A percentile compares a stretch with the other conserved stretches of the same genome.
Conservation (phyloP, 2,888 invertebrate species). For the Sarcophaga variegata region DNA sequence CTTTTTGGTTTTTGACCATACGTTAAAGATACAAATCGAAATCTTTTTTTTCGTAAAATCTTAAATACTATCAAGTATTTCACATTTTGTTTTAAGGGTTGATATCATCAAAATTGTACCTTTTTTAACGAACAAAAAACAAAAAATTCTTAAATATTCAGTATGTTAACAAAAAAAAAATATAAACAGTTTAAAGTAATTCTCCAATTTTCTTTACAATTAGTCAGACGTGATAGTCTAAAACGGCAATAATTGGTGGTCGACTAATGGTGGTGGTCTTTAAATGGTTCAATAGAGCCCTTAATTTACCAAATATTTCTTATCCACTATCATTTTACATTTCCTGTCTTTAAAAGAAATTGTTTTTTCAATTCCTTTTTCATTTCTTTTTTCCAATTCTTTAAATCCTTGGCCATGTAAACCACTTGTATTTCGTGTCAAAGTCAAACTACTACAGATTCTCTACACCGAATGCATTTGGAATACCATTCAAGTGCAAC, state of each 20-base stretch:
- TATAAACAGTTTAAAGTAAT: conserved; percentile 37
- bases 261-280: conserved; percentile 51
- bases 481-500: conserved; percentile 69
- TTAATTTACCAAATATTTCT: conserved; percentile 14
- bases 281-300: conserved; percentile 53
- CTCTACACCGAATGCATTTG: conserved; percentile 4
- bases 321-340: conserved; percentile 61
- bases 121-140: neutral
- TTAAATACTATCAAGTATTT: too few relatives aligned
- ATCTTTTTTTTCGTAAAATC: too few relatives aligned
- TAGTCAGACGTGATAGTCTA: conserved; percentile 41
- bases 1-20: too few relatives aligned
- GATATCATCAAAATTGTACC: neutral
- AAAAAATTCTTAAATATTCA: too few relatives aligned
- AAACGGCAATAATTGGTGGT: conserved; percentile 25
- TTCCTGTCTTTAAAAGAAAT: conserved; percentile 56
- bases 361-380: neutral
- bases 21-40: too few relatives aligned
- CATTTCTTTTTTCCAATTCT: neutral
- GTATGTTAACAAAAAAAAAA: neutral
- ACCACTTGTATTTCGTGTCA: conserved; percentile 26
- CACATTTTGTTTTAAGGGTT: too few relatives aligned
- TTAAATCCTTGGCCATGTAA: conserved; percentile 32
- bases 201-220: conserved; percentile 55
- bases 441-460: conserved; percentile 44